Evolutionary conservation across 2,113 vertebrate species (phyloP), one percentile per base, ranked within the genome.

Genomic region (Prochilodus magdalenae): DNA sequence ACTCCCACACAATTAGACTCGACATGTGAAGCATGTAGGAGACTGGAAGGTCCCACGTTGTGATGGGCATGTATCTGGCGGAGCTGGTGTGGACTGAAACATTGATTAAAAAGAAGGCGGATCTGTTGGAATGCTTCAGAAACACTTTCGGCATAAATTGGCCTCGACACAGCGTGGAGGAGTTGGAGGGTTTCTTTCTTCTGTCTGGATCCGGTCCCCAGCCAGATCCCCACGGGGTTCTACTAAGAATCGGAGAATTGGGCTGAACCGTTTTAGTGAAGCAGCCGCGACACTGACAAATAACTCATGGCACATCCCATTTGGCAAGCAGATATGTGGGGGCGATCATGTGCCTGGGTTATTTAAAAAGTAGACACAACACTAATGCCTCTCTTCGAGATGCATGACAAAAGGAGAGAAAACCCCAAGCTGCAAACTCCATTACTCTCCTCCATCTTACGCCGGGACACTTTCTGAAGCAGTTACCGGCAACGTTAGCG

Each of bases 281-380:
- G 77, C 40, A 26, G 15, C 47, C 80, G 22, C 49, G 24, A 63
- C 70, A 62, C 69, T 85, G 75, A 79, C 69, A 79, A 79, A 83
- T 63, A 18, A 66, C 33, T 49, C 24, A 15, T 75, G 77, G 44
- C 84, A 79, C 63, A 74, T 74, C 60, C 84, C 53, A 79, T 85
- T 85, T 47, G 74, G 33, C 51, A 55, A 73, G 66, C 29, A 83
- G 36, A 81, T 78, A 79, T 30, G 15, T 24, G 47, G 57, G 67
- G 71, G 60, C 53, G 75, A 73, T 70, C 67, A n/a, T 53, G 36
- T 47, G 72, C 65, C 71, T 47, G 47, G 65, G 33, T 49, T 33
- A 79, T 60, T 59, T 57, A 60, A 83, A 81, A 67, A 83, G 12
- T 71, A 65, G 74, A 74, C 75, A 65, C 36, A 33, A 30, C 20